These are phyloP conservation scores for Syngnathus acus DNA, from an alignment of 2,797 vertebrate genomes.

Conservation along the genomic window DNA sequence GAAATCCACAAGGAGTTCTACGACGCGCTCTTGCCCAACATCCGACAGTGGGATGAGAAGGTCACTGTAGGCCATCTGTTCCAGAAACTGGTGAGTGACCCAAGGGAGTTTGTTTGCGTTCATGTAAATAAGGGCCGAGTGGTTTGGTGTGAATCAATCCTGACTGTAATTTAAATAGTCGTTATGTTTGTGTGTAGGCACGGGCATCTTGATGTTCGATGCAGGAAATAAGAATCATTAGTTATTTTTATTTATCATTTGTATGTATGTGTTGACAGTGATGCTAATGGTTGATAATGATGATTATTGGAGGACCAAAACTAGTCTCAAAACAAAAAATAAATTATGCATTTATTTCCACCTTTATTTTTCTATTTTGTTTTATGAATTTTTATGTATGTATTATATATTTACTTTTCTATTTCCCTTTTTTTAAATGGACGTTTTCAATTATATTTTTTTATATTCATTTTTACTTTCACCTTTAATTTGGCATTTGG, in stretches of 20 bases:
- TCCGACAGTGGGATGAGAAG: constrained; percentile 95
- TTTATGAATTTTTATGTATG: too few species aligned
- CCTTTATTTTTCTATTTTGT: too few species aligned
- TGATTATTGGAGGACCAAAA: too few species aligned
- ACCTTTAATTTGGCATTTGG: too few species aligned
- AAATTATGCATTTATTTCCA: too few species aligned
- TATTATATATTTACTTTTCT: too few species aligned
- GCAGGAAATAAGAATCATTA: neutral
- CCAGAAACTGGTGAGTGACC: constrained; percentile 85
- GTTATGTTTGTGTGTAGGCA: neutral
- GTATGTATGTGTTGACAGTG: too few species aligned
- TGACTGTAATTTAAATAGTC: neutral
- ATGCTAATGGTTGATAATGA: too few species aligned
- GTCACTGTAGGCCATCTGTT: constrained; percentile 94
- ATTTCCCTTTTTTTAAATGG: too few species aligned
- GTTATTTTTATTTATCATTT: neutral
- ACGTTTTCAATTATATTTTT: too few species aligned
- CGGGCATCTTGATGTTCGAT: neutral
- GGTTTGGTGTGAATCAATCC: neutral
- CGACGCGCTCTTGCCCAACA: constrained; percentile 84
- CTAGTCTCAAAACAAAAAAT: too few species aligned
- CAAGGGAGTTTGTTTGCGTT: neutral
- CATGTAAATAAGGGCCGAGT: neutral
- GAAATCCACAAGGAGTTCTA: constrained; percentile 98
- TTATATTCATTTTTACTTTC: too few species aligned